Evolutionary conservation across 2,888 invertebrate genomes (phyloP).

Genomic region (Cyclophora albipunctata): DNA sequence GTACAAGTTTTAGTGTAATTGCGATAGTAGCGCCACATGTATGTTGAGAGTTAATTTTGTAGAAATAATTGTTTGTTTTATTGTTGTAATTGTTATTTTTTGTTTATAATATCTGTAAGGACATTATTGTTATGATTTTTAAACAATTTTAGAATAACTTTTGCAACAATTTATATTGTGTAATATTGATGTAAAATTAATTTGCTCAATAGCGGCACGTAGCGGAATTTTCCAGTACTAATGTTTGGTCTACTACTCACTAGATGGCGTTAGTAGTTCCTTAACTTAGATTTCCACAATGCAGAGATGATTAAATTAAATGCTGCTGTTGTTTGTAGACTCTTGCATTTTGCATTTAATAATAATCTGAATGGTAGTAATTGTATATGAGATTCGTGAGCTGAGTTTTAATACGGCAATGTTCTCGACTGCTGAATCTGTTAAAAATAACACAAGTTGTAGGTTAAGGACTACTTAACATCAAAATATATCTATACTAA

Average conservation of each 20-base stretch:
- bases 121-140: too few relatives aligned
- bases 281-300: not conserved
- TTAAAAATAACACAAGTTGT: not conserved
- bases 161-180: not conserved
- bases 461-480: not conserved
- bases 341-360: not conserved
- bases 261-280: slow-evolving; percentile 18
- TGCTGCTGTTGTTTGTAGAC: not conserved
- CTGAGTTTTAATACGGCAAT: not conserved
- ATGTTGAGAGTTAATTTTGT: slow-evolving; percentile 4
- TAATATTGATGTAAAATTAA: not conserved
- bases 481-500: too few relatives aligned
- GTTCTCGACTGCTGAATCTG: not conserved
- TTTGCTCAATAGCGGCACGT: slow-evolving; percentile 3
- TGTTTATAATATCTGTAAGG: too few relatives aligned
- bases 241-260: slow-evolving; percentile 15
- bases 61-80: not conserved
- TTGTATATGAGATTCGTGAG: not conserved
- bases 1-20: not conserved
- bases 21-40: not conserved
- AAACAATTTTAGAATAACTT: too few relatives aligned
- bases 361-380: not conserved
- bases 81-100: too few relatives aligned
- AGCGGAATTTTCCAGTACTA: slow-evolving; percentile 12
- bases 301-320: slow-evolving; percentile 1